These are phyloP conservation scores for Prinia subflava DNA, from an alignment of 2,113 vertebrate genomes.

Conservation along the genomic window DNA sequence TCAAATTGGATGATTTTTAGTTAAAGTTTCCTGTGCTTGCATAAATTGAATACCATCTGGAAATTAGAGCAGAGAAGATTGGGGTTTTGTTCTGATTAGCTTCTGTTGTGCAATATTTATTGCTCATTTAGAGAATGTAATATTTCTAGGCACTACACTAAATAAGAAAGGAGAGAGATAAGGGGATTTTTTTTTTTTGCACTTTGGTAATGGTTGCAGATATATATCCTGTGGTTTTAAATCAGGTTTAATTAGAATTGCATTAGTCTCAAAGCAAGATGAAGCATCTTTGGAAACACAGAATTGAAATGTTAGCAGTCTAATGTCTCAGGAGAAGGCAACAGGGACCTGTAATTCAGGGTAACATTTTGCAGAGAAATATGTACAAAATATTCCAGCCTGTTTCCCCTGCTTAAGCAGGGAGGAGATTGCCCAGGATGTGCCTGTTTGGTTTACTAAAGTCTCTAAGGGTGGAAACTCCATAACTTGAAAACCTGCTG, in stretches of 20 bases:
- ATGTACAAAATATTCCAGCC: neutral
- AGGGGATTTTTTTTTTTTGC: neutral
- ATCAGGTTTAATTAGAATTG: neutral
- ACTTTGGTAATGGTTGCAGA: neutral
- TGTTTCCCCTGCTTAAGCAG: neutral
- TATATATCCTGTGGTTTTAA: neutral
- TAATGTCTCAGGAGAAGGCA: neutral
- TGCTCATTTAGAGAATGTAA: neutral
- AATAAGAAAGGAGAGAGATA: neutral
- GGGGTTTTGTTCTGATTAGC: neutral
- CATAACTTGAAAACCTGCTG: neutral
- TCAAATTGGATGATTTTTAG: constrained; percentile 15
- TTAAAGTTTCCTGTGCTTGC: constrained; percentile 10
- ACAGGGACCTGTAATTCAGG: neutral
- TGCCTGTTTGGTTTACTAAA: neutral
- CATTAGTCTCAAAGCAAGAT: neutral
- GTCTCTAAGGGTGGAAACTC: neutral
- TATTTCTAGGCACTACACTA: neutral
- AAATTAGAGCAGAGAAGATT: constrained; percentile 16
- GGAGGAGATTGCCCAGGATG: neutral
- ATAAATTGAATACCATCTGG: constrained; percentile 1
- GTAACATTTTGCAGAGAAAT: neutral
- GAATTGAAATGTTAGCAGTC: neutral
- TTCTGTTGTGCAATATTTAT: constrained; percentile 8
- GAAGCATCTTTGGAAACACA: neutral